Conservation (phyloP, 2,888 invertebrate genomes). For the Gryllus longicercus region DNA sequence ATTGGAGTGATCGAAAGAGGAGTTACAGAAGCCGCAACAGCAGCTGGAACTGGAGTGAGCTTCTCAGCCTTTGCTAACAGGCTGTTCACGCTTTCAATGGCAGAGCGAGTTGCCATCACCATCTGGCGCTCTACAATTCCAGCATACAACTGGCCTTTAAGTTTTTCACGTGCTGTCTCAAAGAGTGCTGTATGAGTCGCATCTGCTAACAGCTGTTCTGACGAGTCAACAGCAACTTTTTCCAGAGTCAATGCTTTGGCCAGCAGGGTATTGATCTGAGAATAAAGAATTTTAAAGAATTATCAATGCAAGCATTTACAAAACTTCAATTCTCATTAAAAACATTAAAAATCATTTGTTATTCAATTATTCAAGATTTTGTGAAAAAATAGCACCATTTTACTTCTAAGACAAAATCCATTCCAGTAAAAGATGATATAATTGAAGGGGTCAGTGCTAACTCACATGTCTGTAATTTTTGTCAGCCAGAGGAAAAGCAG, state of each 20-base stretch:
- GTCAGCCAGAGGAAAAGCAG: too few species aligned
- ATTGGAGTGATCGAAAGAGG: not conserved
- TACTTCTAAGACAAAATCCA: too few species aligned
- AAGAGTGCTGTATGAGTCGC: slow-evolving; percentile 69
- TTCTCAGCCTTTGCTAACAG: slow-evolving; percentile 63
- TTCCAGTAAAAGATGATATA: too few species aligned
- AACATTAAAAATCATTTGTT: too few species aligned
- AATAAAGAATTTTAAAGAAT: not conserved
- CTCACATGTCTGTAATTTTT: too few species aligned
- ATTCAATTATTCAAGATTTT: too few species aligned
- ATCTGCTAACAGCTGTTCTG: slow-evolving; percentile 68
- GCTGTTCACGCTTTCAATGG: slow-evolving; percentile 72
- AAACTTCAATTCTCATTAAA: too few species aligned
- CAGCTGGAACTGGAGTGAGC: slow-evolving; percentile 37
- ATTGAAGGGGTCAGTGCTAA: too few species aligned
- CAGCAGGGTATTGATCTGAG: slow-evolving; percentile 67
- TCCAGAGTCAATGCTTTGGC: slow-evolving; percentile 74
- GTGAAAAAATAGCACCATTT: too few species aligned
- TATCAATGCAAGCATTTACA: too few species aligned
- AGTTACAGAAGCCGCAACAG: slow-evolving; percentile 50
- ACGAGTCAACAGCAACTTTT: slow-evolving; percentile 68
- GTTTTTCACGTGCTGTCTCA: slow-evolving; percentile 81
- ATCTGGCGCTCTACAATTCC: slow-evolving; percentile 62
- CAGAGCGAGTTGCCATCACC: slow-evolving; percentile 67
- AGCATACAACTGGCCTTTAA: slow-evolving; percentile 73